Evolutionary conservation across 1,140 invertebrate species (phyloP).

Genomic region (Anastrepha obliqua): DNA sequence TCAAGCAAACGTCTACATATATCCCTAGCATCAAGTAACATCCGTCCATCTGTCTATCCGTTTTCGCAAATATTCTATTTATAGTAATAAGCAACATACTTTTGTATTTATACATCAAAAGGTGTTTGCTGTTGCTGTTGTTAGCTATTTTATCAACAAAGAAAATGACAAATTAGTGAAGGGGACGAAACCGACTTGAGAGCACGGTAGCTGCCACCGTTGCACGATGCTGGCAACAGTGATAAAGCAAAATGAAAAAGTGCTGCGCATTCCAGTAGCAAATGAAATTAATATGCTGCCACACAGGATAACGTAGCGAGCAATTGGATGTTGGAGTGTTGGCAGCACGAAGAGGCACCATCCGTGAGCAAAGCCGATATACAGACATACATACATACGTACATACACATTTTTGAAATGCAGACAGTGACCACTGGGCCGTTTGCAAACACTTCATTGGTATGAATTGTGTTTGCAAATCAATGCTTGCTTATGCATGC

Average conservation of each 20-base stretch:
- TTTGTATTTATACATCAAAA: not conserved
- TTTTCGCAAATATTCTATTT: too few relatives aligned
- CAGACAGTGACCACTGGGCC: not conserved
- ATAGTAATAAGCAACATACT: too few relatives aligned
- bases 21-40: too few relatives aligned
- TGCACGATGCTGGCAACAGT: not conserved
- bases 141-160: not conserved
- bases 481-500: not conserved
- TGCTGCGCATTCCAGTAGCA: constrained; percentile 5
- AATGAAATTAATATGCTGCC: constrained; percentile 1
- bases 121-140: not conserved
- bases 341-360: not conserved
- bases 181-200: not conserved
- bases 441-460: not conserved
- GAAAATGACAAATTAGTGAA: constrained; percentile 34
- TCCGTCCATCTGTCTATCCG: too few relatives aligned
- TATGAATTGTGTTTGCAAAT: not conserved
- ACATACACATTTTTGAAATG: not conserved
- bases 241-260: constrained; percentile 16
- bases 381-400: not conserved
- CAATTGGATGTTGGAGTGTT: not conserved
- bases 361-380: not conserved
- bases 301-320: not conserved
- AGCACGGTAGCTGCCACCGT: constrained; percentile 2
- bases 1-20: too few relatives aligned